Evolutionary conservation across 2,888 invertebrate species (phyloP).

Genomic region (Linnaemya vulpina): DNA sequence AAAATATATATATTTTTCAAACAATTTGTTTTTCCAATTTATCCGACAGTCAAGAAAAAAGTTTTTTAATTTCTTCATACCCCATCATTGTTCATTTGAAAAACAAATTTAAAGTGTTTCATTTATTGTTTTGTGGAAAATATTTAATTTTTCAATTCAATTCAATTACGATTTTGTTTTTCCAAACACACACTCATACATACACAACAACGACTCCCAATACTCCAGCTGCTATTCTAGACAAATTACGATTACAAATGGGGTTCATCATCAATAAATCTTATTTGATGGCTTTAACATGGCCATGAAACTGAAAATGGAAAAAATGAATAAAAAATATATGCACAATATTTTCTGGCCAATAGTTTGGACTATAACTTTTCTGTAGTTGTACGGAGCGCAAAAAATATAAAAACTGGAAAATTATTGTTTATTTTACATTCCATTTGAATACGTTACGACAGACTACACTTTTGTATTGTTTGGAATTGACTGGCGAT

Average conservation of each 20-base stretch:
- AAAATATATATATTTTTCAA: too few relatives aligned
- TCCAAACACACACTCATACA: constrained; percentile 24
- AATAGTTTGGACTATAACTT: constrained; percentile 59
- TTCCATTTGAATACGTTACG: constrained; percentile 50
- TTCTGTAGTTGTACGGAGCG: neutral
- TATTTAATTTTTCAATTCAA: constrained; percentile 65
- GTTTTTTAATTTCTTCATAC: neutral
- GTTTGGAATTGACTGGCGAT: constrained; percentile 67
- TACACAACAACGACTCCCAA: constrained; percentile 34
- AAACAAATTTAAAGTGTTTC: constrained; percentile 50
- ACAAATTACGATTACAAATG: constrained; percentile 56
- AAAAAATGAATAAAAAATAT: neutral
- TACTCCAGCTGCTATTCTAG: neutral
- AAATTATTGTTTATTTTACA: constrained; percentile 64
- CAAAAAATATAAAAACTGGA: neutral
- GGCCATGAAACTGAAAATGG: constrained; percentile 51
- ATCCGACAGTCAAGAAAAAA: neutral
- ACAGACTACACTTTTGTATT: constrained; percentile 32
- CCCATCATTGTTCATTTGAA: constrained; percentile 13
- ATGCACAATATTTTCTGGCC: constrained; percentile 24
- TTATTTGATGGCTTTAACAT: constrained; percentile 59
- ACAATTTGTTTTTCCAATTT: neutral
- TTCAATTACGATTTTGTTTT: constrained; percentile 67
- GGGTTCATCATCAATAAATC: constrained; percentile 65
- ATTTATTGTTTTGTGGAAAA: constrained; percentile 48